Evolutionary conservation across 2,113 vertebrate genomes (phyloP).

Genomic region (Vidua macroura): DNA sequence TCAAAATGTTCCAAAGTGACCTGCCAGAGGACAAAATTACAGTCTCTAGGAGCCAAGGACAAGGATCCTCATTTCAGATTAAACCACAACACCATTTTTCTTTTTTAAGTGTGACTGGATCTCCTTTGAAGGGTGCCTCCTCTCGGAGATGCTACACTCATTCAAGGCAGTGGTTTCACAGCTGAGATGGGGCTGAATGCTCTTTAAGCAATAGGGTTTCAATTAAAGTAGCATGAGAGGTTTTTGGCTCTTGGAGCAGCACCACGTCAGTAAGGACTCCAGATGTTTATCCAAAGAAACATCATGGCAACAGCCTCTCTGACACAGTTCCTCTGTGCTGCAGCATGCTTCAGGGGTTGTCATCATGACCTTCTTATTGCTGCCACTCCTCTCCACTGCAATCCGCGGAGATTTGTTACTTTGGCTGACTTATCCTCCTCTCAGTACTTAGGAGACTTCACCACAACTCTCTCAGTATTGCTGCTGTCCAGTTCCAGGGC

Average conservation of each 20-base stretch:
- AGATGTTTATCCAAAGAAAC: slow-evolving; percentile 26
- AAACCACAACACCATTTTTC: background rate
- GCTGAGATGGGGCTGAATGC: background rate
- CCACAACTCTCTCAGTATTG: background rate
- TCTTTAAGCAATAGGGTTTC: slow-evolving; percentile 7
- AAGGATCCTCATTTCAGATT: background rate
- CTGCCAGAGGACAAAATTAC: background rate
- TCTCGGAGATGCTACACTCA: background rate
- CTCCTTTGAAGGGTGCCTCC: background rate
- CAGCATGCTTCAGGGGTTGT: background rate
- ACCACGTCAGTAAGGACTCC: background rate
- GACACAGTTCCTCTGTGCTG: background rate
- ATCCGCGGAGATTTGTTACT: background rate
- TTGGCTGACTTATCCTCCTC: background rate
- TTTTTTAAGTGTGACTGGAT: background rate
- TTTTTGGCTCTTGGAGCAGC: background rate
- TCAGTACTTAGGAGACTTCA: background rate
- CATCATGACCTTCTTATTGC: background rate
- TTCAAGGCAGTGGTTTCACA: background rate
- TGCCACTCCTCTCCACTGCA: background rate
- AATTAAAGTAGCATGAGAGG: background rate
- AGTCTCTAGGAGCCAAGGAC: background rate
- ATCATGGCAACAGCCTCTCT: slow-evolving; percentile 3
- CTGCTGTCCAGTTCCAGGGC: background rate
- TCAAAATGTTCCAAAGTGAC: background rate